Evolutionary conservation across 2,797 vertebrate genomes (phyloP).

Genomic region (Acanthopagrus latus): DNA sequence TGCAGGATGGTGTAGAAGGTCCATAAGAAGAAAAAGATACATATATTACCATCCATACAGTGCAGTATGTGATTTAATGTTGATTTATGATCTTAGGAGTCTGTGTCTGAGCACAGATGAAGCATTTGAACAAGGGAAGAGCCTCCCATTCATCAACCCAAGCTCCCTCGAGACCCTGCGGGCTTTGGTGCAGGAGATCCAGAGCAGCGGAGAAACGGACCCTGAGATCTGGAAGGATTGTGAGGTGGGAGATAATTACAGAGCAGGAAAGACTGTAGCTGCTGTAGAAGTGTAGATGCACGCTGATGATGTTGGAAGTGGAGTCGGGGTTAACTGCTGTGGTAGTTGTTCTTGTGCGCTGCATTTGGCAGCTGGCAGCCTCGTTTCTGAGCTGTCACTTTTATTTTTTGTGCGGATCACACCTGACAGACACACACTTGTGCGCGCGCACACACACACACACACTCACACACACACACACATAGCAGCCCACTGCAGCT

Average conservation of each 20-base stretch:
- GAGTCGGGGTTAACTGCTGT: conserved; percentile 35
- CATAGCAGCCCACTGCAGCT: conserved; percentile 42
- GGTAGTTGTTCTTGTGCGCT: conserved; percentile 33
- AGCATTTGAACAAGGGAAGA: conserved; percentile 89
- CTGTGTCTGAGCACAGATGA: conserved; percentile 84
- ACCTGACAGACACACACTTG: conserved; percentile 22
- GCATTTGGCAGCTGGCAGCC: conserved; percentile 54
- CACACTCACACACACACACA: conserved; percentile 6
- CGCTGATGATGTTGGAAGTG: conserved; percentile 2
- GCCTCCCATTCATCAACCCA: conserved; percentile 87
- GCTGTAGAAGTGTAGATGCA: neutral
- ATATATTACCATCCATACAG: neutral
- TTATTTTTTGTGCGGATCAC: conserved; percentile 53
- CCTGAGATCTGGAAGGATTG: conserved; percentile 91
- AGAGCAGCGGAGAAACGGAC: conserved; percentile 86
- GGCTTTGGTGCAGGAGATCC: conserved; percentile 90
- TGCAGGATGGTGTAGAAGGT: neutral
- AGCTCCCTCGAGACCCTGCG: conserved; percentile 87
- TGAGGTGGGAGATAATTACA: conserved; percentile 86
- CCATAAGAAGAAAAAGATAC: neutral
- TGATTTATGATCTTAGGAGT: conserved; percentile 68
- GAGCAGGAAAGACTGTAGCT: neutral
- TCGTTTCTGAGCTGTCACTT: conserved; percentile 62
- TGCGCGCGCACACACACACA: conserved; percentile 7
- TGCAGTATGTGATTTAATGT: neutral